Base-by-base conservation (phyloP, 2,888 invertebrate species). In the Cantharis lateralis region DNA sequence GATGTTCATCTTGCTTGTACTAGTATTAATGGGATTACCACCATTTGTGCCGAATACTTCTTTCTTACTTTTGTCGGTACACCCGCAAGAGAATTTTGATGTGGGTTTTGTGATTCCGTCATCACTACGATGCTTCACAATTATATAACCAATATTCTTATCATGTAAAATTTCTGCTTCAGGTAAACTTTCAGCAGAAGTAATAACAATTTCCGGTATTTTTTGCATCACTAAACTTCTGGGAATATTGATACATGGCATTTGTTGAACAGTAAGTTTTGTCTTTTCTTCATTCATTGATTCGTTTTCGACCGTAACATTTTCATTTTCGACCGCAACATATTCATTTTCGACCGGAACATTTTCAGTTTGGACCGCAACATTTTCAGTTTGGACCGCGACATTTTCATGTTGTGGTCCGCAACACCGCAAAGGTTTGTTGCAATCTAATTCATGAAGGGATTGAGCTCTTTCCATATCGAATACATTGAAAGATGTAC, bases 201-300 rank as follows among this genome's bases (percentile, higher is more conserved):
- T 81, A 82, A 91, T 91, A 82, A 90, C 88, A 81, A 91, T 85
- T 28, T 89, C 87, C 75, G 90, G 86, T 76, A 90, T 89, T 84
- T 88, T 90, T 83, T 91, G 91, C 77, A 88, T 87, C 71, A 87
- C 89, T 20, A 91, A 84, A 82, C 89, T 88, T 79, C 89, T 88
- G 83, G 89, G 88, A 78, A 91, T 91, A 82, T 88, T 89, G 77
- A 91, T 89, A 73, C 88, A 87, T 69, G 91, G 91, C 89, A 91
- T 89, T 81, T 86, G 84, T 86, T 91, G 90, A 80, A 90, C 82
- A 81, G 87, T 84, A 76, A 76, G 61, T 28, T 70, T 70, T 3
- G 15, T 70, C 15, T 13, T 16, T 16, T 9, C 2, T 70, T 15
- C 13, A 32, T 16, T 2, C 5, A 20, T 13, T 1, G 11, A 13